Evolutionary conservation across 2,113 vertebrate genomes (phyloP), one percentile per base, ranked within the genome.

Genomic region (Gymnogyps californianus): DNA sequence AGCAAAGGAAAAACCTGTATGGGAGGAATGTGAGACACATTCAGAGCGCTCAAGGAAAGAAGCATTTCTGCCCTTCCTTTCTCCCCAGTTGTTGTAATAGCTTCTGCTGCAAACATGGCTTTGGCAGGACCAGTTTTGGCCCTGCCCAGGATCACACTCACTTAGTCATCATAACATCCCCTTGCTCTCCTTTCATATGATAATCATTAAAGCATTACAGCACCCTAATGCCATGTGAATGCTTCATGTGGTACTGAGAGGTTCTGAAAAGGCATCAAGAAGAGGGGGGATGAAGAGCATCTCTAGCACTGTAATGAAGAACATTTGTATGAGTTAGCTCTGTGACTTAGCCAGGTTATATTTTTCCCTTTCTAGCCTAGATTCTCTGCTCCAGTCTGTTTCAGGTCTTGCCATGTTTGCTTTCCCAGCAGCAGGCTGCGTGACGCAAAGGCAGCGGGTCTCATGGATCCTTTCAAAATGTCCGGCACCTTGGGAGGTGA

Each of bases 191-290:
- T 87, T 69, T 77, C 42, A 32, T 8, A 3, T 21, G 29, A 10
- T 3, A 54, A 62, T 42, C 29, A 8, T 32, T 44, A 26, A 24
- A 75, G 31, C 3, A 8, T 57, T 16, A 16, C 31, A n/a, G 38
- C 47, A 22, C 15, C 38, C 44, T 22, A 36, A 49, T 12, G 46
- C 36, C 20, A 1, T 2, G 7, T 29, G 29, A 84, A 38, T 0
- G 2, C 62, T 28, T 40, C 16, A 0, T 24, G 40, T 34, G 34
- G 10, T 24, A 49, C 44, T 0, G 2, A 32, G 20, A 31, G 5
- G 14, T 31, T 83, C 28, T 58, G 44, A 89, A 61, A 58, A 57
- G 65, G 31, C 15, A 40, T 11, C 7, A 11, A 36, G 46, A 58
- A 34, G 34, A 61, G 36, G 4, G 24, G 31, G 8, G 12, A 17